Evolutionary conservation across 2,113 vertebrate species (phyloP).

Genomic region (Oreochromis niloticus): DNA sequence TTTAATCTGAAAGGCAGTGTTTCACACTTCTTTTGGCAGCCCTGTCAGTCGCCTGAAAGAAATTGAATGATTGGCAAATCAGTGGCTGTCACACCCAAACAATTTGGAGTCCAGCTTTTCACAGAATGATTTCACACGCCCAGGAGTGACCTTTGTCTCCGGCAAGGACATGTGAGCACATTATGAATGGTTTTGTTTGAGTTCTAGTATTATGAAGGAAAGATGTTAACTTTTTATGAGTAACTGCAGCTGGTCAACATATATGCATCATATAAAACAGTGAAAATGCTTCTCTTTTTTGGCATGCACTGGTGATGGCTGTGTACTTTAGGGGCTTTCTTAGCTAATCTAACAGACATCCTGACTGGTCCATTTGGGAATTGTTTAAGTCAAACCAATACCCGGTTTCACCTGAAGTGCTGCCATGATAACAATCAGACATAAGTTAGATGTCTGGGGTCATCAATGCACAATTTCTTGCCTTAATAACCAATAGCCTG

Average conservation of each 20-base stretch:
- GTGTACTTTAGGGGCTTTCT: constrained; percentile 29
- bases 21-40: constrained; percentile 12
- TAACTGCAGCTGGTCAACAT: neutral
- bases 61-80: constrained; percentile 40
- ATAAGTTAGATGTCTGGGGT: constrained; percentile 4
- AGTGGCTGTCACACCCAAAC: constrained; percentile 29
- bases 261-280: neutral
- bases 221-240: neutral
- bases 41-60: constrained; percentile 29
- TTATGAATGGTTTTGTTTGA: constrained; percentile 21
- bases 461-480: constrained; percentile 5
- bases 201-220: constrained; percentile 6
- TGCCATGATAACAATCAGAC: neutral
- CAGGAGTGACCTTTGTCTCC: constrained; percentile 17
- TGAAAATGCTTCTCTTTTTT: neutral
- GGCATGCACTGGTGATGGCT: constrained; percentile 8
- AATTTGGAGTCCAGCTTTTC: constrained; percentile 37
- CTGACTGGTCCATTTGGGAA: constrained; percentile 20
- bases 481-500: constrained; percentile 24
- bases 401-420: neutral
- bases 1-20: neutral
- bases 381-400: neutral
- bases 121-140: constrained; percentile 49
- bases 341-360: constrained; percentile 32
- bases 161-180: neutral